Percentiles rank a stretch among this genome's conserved stretches.
These are phyloP conservation scores for Digitonthophagus gazella DNA, from an alignment of 2,888 invertebrate species.

Conservation along the genomic window DNA sequence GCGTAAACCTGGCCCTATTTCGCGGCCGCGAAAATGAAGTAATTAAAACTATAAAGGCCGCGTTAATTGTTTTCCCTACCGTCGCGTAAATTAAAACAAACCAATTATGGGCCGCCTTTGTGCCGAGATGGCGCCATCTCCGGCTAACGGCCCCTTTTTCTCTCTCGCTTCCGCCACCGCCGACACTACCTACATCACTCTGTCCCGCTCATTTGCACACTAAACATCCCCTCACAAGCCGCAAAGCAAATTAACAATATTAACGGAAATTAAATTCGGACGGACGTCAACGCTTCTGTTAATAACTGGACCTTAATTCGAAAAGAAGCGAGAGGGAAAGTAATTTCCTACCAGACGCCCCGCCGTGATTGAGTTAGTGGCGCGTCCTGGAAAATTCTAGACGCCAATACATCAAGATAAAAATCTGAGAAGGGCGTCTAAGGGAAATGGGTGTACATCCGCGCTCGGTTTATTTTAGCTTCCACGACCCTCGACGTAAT, in stretches of 20 bases:
- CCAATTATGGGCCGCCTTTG: constrained; percentile 52
- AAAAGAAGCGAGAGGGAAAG: not conserved
- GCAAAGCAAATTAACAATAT: constrained; percentile 6
- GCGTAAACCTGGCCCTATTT: constrained; percentile 45
- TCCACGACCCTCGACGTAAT: not conserved
- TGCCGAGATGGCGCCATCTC: constrained; percentile 34
- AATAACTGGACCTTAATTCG: not conserved
- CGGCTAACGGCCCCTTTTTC: not conserved
- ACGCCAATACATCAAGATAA: constrained; percentile 14
- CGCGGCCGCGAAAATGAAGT: constrained; percentile 62
- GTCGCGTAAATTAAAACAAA: constrained; percentile 54
- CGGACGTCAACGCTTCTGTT: not conserved
- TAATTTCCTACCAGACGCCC: not conserved
- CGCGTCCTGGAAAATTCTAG: not conserved
- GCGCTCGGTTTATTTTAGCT: not conserved
- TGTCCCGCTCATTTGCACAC: constrained; percentile 23
- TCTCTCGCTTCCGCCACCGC: constrained; percentile 16
- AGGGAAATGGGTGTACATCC: constrained; percentile 7
- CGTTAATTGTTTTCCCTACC: constrained; percentile 63
- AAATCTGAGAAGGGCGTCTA: constrained; percentile 6
- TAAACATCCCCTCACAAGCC: not conserved
- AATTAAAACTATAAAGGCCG: constrained; percentile 75
- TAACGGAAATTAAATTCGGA: constrained; percentile 4
- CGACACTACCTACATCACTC: constrained; percentile 12
- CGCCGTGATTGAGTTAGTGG: not conserved